Base-by-base conservation (phyloP, 2,888 invertebrate genomes). In the Lucinisca nassula region DNA sequence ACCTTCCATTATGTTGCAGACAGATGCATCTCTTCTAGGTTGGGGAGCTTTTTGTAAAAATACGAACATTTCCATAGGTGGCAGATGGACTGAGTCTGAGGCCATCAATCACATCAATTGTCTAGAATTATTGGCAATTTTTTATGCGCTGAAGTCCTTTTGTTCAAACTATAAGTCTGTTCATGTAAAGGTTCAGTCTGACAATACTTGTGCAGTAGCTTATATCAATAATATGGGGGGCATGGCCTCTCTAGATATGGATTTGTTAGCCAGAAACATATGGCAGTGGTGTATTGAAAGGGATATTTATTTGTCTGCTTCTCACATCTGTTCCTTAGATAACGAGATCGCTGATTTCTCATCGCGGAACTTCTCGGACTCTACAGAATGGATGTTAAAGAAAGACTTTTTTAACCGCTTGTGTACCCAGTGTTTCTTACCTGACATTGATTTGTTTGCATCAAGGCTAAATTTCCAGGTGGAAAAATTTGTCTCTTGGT, bases 371-470 rank as follows among this genome's bases (percentile, higher is more conserved):
- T 81, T 83, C 78, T 83, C 76, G 32, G 84, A 87, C 38, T 72
- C 78, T 12, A 58, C 79, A 24, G 86, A 89, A 49, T 86, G 81
- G 86, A 86, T 61, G 70, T 67, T 86, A 10, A 85, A 86, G 72
- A 55, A n/a, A 45, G 30, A 49, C 6, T 61, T 84, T 45, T 76
- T 81, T 79, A 2, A 70, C 10, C 81, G 82, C 30, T 61, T 89
- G 38, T 76, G 78, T 58, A 35, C 37, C 27, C 72, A 84, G 14
- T 84, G 58, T n/a, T 79, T 83, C 21, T 30, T 27, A n/a, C 88
- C 88, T 8, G 73, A 88, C 51, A 88, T 85, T 73, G 85, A 88
- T 67, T n/a, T 84, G 27, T 89, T 89, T 79, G 86, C 79, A 37
- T 84, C 86, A 24, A 37, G 84, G 24, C 30, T 84, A 12, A 86